Conservation (phyloP, 37 sponge, comb jelly and placozoan genomes). For the Axinella damicornis region DNA sequence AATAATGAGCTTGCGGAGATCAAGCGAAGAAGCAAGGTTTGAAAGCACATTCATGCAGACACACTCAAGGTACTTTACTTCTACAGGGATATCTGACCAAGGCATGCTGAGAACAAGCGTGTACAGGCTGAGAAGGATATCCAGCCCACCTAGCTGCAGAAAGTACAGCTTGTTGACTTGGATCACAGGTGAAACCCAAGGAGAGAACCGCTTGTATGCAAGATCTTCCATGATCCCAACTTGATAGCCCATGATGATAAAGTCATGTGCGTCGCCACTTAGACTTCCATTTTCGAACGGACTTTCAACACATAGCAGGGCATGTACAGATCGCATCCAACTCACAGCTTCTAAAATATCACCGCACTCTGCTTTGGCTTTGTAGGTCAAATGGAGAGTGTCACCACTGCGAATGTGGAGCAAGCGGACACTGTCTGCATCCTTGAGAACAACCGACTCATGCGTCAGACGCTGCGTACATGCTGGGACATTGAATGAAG, state of each 20-base stretch:
- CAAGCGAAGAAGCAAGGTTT: slow-evolving; percentile 7
- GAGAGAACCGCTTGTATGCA: slow-evolving; percentile 3
- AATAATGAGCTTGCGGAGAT: slow-evolving; percentile 15
- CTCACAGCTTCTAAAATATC: neutral
- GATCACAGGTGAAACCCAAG: neutral
- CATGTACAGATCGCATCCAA: neutral
- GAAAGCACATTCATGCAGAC: slow-evolving; percentile 4
- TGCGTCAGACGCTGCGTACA: neutral
- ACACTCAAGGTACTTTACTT: neutral
- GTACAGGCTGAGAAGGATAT: slow-evolving; percentile 9
- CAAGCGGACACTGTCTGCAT: neutral
- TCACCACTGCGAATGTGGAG: slow-evolving; percentile 1
- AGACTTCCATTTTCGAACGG: neutral
- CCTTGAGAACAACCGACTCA: slow-evolving; percentile 9
- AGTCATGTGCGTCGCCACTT: too few species aligned
- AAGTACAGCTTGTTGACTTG: slow-evolving; percentile 21
- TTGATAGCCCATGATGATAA: neutral
- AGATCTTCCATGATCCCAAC: slow-evolving; percentile 12
- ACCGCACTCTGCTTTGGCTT: slow-evolving; percentile 6
- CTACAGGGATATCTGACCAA: neutral
- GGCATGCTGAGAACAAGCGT: neutral
- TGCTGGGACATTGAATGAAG: neutral
- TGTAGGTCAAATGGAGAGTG: slow-evolving; percentile 2
- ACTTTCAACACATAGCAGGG: neutral
- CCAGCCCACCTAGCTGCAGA: slow-evolving; percentile 5